Percentiles rank a stretch among this genome's conserved stretches.
These are phyloP conservation scores for Oreocharis arfaki DNA, from an alignment of 2,113 vertebrate genomes.

Conservation along the genomic window DNA sequence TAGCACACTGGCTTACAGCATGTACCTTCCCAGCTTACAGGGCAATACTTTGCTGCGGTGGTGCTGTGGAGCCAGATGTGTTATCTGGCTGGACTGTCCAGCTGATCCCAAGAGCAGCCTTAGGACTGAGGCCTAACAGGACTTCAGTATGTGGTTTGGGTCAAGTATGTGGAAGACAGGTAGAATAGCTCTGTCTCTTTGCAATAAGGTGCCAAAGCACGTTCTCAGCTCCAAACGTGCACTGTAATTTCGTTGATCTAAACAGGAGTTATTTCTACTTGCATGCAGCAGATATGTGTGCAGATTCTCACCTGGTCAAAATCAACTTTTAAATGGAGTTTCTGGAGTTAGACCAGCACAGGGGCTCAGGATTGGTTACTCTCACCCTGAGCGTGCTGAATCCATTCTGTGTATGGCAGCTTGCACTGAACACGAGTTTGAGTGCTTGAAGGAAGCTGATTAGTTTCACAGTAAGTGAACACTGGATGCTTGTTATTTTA, in stretches of 20 bases:
- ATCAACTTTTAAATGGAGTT: neutral
- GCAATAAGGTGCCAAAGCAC: neutral
- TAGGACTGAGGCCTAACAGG: neutral
- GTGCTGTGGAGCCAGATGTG: rapidly evolving
- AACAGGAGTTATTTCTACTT: neutral
- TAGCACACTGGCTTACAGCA: rapidly evolving
- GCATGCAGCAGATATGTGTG: neutral
- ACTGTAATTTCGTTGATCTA: neutral
- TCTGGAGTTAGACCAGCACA: neutral
- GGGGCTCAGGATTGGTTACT: neutral
- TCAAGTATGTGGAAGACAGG: neutral
- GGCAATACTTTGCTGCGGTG: rapidly evolving
- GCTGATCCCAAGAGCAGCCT: neutral
- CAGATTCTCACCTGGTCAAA: neutral
- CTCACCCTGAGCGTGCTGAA: neutral
- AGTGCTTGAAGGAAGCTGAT: neutral
- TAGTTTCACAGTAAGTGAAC: neutral
- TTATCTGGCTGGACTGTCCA: neutral
- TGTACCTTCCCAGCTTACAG: neutral
- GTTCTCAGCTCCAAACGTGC: neutral
- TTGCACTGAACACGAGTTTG: neutral
- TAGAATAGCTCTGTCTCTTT: neutral
- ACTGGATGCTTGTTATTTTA: conserved; percentile 1
- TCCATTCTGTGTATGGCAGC: neutral
- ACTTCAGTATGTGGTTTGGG: neutral